Evolutionary conservation across 2,888 invertebrate genomes (phyloP).

Genomic region (Monoplex corrugatus): DNA sequence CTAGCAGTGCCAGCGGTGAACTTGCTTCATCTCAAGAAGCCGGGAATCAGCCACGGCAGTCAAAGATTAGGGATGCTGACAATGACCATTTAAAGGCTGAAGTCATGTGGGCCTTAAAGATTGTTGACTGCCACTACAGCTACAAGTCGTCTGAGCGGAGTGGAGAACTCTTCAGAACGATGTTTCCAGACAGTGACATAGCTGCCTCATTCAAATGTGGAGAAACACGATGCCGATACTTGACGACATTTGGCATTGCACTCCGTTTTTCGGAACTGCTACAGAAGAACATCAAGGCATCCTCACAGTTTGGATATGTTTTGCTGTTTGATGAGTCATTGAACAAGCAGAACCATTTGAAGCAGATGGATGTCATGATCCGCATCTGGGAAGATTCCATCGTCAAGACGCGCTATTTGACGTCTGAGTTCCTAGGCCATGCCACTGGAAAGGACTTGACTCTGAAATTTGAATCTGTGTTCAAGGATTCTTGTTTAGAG

Average conservation of each 20-base stretch:
- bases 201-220: constrained; percentile 17
- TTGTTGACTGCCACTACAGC: constrained; percentile 1
- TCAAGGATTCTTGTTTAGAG: background rate
- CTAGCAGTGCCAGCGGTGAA: background rate
- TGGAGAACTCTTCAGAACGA: background rate
- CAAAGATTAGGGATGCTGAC: background rate
- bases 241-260: constrained; percentile 2
- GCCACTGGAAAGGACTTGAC: background rate
- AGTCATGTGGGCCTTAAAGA: background rate
- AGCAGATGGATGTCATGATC: constrained; percentile 62
- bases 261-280: background rate
- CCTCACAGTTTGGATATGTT: constrained; percentile 47
- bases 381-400: constrained; percentile 53
- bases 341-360: constrained; percentile 59
- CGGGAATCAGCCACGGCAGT: background rate
- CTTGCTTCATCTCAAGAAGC: background rate
- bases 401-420: constrained; percentile 55
- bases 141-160: constrained; percentile 11
- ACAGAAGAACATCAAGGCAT: constrained; percentile 9
- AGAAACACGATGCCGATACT: constrained; percentile 1
- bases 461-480: background rate
- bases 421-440: constrained; percentile 47
- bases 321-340: constrained; percentile 59
- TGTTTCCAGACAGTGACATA: constrained; percentile 20
- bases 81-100: background rate